Percentiles rank a stretch among this genome's conserved stretches.
phyloP scores from a whole-genome alignment of 2,888 invertebrate species.

The Tricholauxania praeusta region DNA sequence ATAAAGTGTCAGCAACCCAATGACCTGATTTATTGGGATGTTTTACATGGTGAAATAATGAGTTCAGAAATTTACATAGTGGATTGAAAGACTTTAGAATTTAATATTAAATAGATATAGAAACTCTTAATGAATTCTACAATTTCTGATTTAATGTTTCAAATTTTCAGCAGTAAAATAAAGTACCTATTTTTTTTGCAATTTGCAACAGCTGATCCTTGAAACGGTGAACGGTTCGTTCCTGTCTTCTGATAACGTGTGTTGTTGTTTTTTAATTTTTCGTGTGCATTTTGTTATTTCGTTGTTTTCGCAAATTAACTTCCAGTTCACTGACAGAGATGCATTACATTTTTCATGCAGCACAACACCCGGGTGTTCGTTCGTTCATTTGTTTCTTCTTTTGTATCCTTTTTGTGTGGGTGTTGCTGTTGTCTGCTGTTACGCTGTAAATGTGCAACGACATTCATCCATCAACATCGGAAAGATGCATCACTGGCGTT shows the following conservation, averaged over 20 bases:
- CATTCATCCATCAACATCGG: conserved; percentile 37
- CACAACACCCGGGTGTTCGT: neutral
- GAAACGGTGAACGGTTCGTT: neutral
- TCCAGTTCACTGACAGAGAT: conserved; percentile 37
- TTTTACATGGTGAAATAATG: neutral
- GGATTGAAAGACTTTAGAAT: neutral
- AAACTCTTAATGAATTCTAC: no score
- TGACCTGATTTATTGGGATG: neutral
- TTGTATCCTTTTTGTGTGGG: neutral
- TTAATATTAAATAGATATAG: no score
- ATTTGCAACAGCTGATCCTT: neutral
- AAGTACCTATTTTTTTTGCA: neutral
- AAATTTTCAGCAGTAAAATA: no score
- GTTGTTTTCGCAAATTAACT: conserved; percentile 34
- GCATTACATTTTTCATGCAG: conserved; percentile 18
- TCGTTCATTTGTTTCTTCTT: neutral
- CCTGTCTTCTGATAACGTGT: no score
- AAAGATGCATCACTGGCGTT: conserved; percentile 18
- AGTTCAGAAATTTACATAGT: neutral
- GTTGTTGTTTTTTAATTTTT: no score
- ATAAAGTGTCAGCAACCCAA: neutral
- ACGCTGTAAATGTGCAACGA: conserved; percentile 18
- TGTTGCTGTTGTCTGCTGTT: neutral
- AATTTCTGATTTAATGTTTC: no score
- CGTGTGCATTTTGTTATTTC: neutral